Conservation (phyloP, 2,888 invertebrate genomes). For the Dorcus hopei region DNA sequence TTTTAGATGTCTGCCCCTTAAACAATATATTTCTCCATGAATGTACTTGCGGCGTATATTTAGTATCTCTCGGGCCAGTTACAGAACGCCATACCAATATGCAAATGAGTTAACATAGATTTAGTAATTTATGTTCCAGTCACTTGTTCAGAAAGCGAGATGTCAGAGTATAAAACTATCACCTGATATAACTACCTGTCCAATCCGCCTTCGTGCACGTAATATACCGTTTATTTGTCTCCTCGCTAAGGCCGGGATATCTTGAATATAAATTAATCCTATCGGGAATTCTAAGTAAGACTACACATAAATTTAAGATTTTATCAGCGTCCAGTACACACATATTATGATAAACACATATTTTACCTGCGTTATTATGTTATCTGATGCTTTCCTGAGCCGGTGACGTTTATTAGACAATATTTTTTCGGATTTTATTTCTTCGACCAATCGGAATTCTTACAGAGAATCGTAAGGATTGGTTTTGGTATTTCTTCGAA, state of each 20-base stretch:
- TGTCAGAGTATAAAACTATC: slow-evolving; percentile 46
- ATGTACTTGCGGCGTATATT: no score
- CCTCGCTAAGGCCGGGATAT: slow-evolving; percentile 22
- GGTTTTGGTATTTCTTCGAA: background rate
- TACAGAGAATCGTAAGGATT: background rate
- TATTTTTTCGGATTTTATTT: slow-evolving; percentile 20
- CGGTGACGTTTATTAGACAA: slow-evolving; percentile 37
- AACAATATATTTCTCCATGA: no score
- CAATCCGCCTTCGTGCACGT: slow-evolving; percentile 32
- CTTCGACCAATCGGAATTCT: background rate
- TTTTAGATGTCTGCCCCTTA: no score
- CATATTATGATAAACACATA: slow-evolving; percentile 33
- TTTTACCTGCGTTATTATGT: slow-evolving; percentile 40
- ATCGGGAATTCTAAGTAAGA: slow-evolving; percentile 29
- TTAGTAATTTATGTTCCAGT: slow-evolving; percentile 33
- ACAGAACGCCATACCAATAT: slow-evolving; percentile 24
- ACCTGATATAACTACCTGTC: slow-evolving; percentile 45
- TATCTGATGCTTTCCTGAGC: slow-evolving; percentile 36
- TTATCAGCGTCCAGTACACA: slow-evolving; percentile 30
- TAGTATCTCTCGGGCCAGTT: background rate
- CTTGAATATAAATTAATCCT: slow-evolving; percentile 38
- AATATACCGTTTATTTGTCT: slow-evolving; percentile 14
- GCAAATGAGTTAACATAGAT: slow-evolving; percentile 32
- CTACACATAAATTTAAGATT: slow-evolving; percentile 36
- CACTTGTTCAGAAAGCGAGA: slow-evolving; percentile 32